Percentiles rank a stretch among this genome's conserved stretches.
These are phyloP conservation scores for Dyspetes luteomarginatus DNA, from an alignment of 2,888 invertebrate genomes.

Conservation along the genomic window DNA sequence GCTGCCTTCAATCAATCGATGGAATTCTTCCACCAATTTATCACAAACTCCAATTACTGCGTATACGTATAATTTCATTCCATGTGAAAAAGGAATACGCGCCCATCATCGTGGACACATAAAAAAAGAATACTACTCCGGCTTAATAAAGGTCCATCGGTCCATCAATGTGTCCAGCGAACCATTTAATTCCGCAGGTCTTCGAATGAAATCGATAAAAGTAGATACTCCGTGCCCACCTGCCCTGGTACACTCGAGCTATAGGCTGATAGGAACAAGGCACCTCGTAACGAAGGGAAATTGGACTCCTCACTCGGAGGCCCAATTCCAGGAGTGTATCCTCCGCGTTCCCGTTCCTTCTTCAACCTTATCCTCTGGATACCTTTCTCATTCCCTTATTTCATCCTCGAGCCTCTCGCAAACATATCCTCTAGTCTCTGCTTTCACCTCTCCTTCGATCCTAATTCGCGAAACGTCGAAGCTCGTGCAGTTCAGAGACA, in stretches of 20 bases:
- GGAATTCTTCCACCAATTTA: too few relatives aligned
- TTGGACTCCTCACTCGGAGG: slow-evolving; percentile 54
- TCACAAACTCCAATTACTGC: neutral
- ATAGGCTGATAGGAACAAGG: slow-evolving; percentile 46
- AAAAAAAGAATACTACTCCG: neutral
- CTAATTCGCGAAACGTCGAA: slow-evolving; percentile 56
- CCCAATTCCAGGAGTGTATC: slow-evolving; percentile 65
- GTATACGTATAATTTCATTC: too few relatives aligned
- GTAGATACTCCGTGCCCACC: slow-evolving; percentile 8
- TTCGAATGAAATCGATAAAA: slow-evolving; percentile 30
- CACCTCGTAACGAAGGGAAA: slow-evolving; percentile 58
- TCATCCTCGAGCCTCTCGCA: slow-evolving; percentile 27
- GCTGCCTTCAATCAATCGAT: too few relatives aligned
- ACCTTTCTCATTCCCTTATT: slow-evolving; percentile 11
- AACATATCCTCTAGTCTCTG: slow-evolving; percentile 25
- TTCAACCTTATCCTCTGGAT: neutral
- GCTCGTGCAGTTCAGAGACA: slow-evolving; percentile 24
- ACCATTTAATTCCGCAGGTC: neutral
- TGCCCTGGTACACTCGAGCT: neutral
- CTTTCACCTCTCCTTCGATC: slow-evolving; percentile 25
- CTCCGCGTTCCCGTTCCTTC: slow-evolving; percentile 27
- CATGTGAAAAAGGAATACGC: neutral
- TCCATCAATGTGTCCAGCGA: neutral
- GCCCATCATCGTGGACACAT: neutral
- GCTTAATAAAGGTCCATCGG: neutral